phyloP scores from a whole-genome alignment of 2,113 vertebrate species.

The Numida meleagris region DNA sequence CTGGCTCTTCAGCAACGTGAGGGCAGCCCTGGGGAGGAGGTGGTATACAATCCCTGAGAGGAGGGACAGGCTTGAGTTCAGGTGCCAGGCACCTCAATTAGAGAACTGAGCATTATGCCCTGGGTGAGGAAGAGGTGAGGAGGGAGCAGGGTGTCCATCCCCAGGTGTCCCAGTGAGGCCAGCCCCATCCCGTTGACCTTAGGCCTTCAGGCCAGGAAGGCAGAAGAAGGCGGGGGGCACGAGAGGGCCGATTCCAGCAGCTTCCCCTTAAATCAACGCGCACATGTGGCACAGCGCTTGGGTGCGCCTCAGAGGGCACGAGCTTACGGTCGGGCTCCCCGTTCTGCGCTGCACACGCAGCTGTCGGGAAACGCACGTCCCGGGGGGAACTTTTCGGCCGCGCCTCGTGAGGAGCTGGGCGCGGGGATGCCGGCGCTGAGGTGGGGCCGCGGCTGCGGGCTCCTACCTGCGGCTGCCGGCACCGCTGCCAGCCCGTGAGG shows the following conservation, averaged over 20 bases:
- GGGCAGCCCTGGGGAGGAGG: not conserved
- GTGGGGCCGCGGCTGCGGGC: fast-evolving
- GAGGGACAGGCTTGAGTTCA: not conserved
- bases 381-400: fast-evolving
- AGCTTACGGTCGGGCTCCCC: too few relatives aligned
- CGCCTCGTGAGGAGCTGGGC: not conserved
- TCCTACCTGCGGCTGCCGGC: not conserved
- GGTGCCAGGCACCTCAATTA: fast-evolving
- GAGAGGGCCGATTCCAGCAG: not conserved
- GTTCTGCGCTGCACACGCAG: not conserved
- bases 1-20: fast-evolving
- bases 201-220: too few relatives aligned
- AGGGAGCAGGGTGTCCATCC: too few relatives aligned
- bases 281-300: not conserved
- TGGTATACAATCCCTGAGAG: not conserved
- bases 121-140: not conserved
- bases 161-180: fast-evolving
- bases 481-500: too few relatives aligned
- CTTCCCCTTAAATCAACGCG: not conserved
- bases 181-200: fast-evolving
- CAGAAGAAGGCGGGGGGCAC: too few relatives aligned
- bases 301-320: too few relatives aligned
- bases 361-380: fast-evolving
- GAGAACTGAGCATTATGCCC: fast-evolving
- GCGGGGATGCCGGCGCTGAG: too few relatives aligned